phyloP scores from a whole-genome alignment of 2,888 invertebrate species.

The Ophion ventricosus region DNA sequence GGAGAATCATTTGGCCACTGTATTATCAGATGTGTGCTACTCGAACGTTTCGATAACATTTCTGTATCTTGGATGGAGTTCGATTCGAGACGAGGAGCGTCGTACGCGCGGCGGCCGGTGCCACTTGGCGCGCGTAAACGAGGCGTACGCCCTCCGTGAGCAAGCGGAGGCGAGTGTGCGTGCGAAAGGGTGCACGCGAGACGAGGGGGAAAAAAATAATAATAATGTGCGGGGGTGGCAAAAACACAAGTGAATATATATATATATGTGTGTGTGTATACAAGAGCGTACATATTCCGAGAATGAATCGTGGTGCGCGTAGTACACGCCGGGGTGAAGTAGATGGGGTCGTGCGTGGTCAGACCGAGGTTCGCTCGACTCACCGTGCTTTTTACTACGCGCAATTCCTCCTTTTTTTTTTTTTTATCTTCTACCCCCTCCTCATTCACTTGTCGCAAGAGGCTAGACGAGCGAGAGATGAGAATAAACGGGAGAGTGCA shows the following conservation, averaged over 20 bases:
- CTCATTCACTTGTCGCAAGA: slow-evolving; percentile 55
- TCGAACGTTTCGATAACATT: too few relatives aligned
- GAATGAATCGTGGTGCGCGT: slow-evolving; percentile 60
- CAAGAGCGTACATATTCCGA: slow-evolving; percentile 34
- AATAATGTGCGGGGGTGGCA: slow-evolving; percentile 66
- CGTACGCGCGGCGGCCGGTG: slow-evolving; percentile 36
- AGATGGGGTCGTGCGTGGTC: slow-evolving; percentile 62
- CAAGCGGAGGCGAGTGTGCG: slow-evolving; percentile 44
- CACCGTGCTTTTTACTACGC: slow-evolving; percentile 35
- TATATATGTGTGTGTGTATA: neutral
- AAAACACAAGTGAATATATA: slow-evolving; percentile 36
- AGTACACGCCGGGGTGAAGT: slow-evolving; percentile 31
- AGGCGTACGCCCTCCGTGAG: slow-evolving; percentile 53
- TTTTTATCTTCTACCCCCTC: slow-evolving; percentile 5
- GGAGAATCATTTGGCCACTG: too few relatives aligned
- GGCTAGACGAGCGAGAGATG: slow-evolving; percentile 21
- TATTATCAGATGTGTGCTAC: too few relatives aligned
- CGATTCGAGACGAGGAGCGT: neutral
- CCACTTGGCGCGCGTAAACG: slow-evolving; percentile 63
- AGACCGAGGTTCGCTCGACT: slow-evolving; percentile 34
- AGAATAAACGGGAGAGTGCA: slow-evolving; percentile 27
- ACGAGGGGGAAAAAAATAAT: slow-evolving; percentile 45
- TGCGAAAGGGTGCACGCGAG: slow-evolving; percentile 5
- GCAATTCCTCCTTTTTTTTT: slow-evolving; percentile 40
- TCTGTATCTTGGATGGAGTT: neutral